Evolutionary conservation across 2,113 vertebrate species (phyloP), one percentile per base, ranked within the genome.

Genomic region (Salminus brasiliensis): DNA sequence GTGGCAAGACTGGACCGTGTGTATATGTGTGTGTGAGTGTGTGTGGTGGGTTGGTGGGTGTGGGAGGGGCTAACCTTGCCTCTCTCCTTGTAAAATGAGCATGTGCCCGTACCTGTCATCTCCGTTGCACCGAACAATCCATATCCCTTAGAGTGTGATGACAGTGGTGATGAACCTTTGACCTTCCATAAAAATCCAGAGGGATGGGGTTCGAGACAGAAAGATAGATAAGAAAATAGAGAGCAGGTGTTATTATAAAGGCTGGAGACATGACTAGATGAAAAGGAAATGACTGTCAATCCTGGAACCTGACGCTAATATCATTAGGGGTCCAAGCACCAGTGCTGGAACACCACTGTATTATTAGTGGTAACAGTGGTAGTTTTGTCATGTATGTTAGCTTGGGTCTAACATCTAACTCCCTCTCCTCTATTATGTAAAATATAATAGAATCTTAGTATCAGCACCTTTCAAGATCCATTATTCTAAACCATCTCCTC

Each of bases 81-180:
- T 85, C 47, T 79, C 68, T 82, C 62, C 73, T 74, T 82, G 49
- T 49, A 60, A 52, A 55, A 55, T 9, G 18, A 69, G 60, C 36
- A 66, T 60, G 15, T 65, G 43, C 73, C 72, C 27, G 68, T 36
- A 63, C 41, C 69, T 77, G 77, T 70, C 74, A 80, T 69, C 59
- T 63, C 41, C 49, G 67, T 66, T 47, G 25, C 60, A 80, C 63
- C 73, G 59, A 75, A 41, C 74, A 72, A 84, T 84, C 73, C 73
- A 77, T 80, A 80, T 72, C 34, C 59, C 66, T 75, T 49, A 73
- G 73, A 49, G 27, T 53, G 41, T 45, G 52, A 49, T 82, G 76
- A 78, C 76, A 70, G 39, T 23, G 7, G 36, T 68, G 75, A 68
- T 74, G 74, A 78, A 76, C 74, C 49, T 23, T 3, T 21, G 39